Evolutionary conservation across 1,140 invertebrate species (phyloP), one percentile per base, ranked within the genome.

Genomic region (Zaprionus kolodkinae): DNA sequence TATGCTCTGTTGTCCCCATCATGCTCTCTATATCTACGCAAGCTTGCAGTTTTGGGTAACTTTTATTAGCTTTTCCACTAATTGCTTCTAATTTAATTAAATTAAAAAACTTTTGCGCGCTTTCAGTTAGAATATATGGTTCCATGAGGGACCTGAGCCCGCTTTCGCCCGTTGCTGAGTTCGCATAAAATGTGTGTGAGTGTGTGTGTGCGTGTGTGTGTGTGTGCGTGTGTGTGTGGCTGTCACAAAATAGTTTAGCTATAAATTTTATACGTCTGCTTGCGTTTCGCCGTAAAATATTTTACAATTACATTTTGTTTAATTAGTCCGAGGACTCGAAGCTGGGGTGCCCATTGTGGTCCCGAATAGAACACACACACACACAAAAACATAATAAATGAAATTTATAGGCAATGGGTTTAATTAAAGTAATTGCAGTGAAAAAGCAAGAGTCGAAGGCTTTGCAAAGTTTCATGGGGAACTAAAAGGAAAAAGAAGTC

Each of bases 11-110:
- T 43, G n/a, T 43, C 21, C 59, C 63, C 59, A 59, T 33, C 55
- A 64, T 55, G 54, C 60, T 67, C 67, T 25, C 60, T 65, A 72
- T 65, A 72, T 71, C 68, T 79, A 72, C 55, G 62, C 80, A 6
- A 56, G 68, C 72, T 74, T 74, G 81, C 81, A 79, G 78, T 88
- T 88, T 78, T 54, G 50, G 78, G 25, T 38, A 89, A 89, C 85
- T 89, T 89, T 90, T 90, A 89, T 89, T 89, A 89, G 85, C 85
- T 89, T 85, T 89, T 66, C 55, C 64, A 55, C 85, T 90, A 89
- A 89, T 89, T 89, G 85, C 85, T 81, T 90, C 86, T 90, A 89
- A 89, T 89, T 89, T 89, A 89, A 89, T 89, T 89, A 89, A 90
- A 89, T 85, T 88, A 81, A 86, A 80, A 80, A 90, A 89, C 66